Evolutionary conservation across 2,113 vertebrate genomes (phyloP), one percentile per base, ranked within the genome.

Genomic region (Piaya cayana): DNA sequence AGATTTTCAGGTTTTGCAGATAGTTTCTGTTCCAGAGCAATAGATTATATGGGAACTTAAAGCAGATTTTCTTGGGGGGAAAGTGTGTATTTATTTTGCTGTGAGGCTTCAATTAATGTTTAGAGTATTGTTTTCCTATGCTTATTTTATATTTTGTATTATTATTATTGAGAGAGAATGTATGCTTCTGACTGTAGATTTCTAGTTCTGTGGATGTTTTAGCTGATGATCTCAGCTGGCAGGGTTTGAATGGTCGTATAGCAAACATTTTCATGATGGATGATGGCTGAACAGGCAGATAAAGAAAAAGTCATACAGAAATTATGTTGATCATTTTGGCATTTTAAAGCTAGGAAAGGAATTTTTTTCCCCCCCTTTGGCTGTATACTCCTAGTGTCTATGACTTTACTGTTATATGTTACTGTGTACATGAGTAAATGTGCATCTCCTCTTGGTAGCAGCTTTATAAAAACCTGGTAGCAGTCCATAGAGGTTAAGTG

Each of bases 11-110:
- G 47, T 75, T 84, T 74, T 45, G 10, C 72, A 50, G 26, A 19
- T 34, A 12, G 3, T 63, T 83, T 50, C 19, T 56, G 12, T 63
- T 74, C 7, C 77, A 55, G 26, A 89, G 6, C 36, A 85, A 14
- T 39, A 63, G 20, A 67, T 85, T 65, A 34, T 37, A 55, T 5
- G 47, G 43, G 6, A 85, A 17, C 14, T 36, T 32, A 52, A 32
- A 22, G 14, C 27, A 82, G 22, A 37, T 55, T 75, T 84, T 75
- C 15, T 0, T 36, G 4, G 0, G 20, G 25, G 11, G 0, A 34
- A 5, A 29, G 11, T 81, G 4, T 23, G 23, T 56, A 12, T 50
- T 84, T 2, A 1, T 55, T 30, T 13, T 62, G 15, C 27, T 83
- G 8, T 23, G 17, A 81, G 71, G 56, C 36, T 21, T 86, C 32